phyloP scores from a whole-genome alignment of 1,140 invertebrate species.

The Helicoverpa zea region DNA sequence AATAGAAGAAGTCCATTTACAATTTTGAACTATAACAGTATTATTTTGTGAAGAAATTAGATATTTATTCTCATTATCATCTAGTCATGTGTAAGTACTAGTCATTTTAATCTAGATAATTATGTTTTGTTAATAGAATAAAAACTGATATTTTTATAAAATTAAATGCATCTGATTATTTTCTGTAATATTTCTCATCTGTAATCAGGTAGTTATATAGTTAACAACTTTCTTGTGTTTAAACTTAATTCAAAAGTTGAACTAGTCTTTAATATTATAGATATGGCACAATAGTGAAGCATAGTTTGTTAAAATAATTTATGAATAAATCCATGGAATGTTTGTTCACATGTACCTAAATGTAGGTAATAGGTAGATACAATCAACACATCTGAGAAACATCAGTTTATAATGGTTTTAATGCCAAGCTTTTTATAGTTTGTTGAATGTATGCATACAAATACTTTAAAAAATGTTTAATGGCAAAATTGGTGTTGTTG shows the following conservation, averaged over 20 bases:
- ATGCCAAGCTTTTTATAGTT: constrained; percentile 30
- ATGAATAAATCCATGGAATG: constrained; percentile 1
- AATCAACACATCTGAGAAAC: constrained; percentile 26
- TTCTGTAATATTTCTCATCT: constrained; percentile 1
- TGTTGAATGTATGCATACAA: background rate
- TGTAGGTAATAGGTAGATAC: background rate
- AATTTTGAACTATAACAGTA: background rate
- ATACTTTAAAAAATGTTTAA: constrained; percentile 26
- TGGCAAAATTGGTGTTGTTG: constrained; percentile 45
- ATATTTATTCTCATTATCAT: constrained; percentile 19
- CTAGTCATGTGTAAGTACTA: constrained; percentile 45
- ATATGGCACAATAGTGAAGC: constrained; percentile 33
- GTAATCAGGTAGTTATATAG: constrained; percentile 8
- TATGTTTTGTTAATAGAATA: constrained; percentile 29
- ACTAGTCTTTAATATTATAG: constrained; percentile 31
- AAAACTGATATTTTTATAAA: constrained; percentile 46
- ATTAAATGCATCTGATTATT: constrained; percentile 12
- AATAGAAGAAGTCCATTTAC: background rate
- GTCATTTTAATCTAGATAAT: constrained; percentile 40
- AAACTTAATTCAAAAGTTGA: background rate
- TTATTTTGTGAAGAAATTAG: constrained; percentile 7
- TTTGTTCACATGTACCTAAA: constrained; percentile 3
- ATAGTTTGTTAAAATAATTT: constrained; percentile 24
- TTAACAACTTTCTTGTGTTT: background rate
- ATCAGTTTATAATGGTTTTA: background rate